Evolutionary conservation across 1,140 invertebrate genomes (phyloP), one percentile per base, ranked within the genome.

Genomic region (Hestina assimilis): DNA sequence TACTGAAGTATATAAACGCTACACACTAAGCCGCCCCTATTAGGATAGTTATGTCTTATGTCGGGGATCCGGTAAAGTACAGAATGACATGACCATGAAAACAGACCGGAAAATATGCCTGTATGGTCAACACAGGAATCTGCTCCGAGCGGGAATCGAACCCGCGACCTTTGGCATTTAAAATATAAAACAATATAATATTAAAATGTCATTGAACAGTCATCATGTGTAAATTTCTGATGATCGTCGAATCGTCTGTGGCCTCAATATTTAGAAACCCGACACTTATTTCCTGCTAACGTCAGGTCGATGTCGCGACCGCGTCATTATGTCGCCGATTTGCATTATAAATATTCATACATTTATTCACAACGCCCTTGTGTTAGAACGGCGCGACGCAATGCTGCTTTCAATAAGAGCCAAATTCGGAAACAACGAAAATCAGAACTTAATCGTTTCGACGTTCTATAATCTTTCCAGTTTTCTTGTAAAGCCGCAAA

Each of bases 201-300:
- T 15, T 28, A 19, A 38, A 43, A 24, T 51, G 55, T 51, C 31
- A 51, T 51, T 51, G 55, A 50, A 46, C 38, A 26, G 29, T 47
- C 19, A 4, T n/a, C 35, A 46, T 57, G 42, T 48, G 45, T 42
- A 14, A 46, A 38, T 47, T 38, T 46, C 46, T 47, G 17, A 53
- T 59, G 53, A 59, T 53, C 50, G 46, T 43, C 42, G 48, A 47
- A 47, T 51, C 42, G 62, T 64, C 56, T 55, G 50, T 24, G 55
- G 55, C 56, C 46, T 46, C 51, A 35, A 54, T 54, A 54, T 52
- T 45, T 35, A 54, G 52, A 60, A 79, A 80, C 64, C 63, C 63
- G 81, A 79, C 81, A 79, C 77, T 75, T 68, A 78, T 79, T 79
- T 85, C 78, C 78, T 83, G 74, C 26, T 26, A 51, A 41, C 48